Evolutionary conservation across 2,888 invertebrate genomes (phyloP), one percentile per base, ranked within the genome.

Genomic region (Leucoma salicis): DNA sequence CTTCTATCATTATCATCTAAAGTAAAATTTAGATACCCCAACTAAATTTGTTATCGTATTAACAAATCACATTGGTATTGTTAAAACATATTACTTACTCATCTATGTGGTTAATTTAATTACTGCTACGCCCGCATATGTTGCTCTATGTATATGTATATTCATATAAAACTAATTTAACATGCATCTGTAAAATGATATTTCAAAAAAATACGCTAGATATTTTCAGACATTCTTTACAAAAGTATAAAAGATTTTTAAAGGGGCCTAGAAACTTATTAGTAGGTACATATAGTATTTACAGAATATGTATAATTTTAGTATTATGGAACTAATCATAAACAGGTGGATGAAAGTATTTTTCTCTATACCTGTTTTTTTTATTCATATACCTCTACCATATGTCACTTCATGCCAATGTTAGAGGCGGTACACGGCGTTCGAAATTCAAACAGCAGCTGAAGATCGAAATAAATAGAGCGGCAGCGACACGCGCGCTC

Each of bases 381-480:
- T 67, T 66, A 63, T 66, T 66, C 42, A 46, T 49, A 52, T 57
- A 65, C 78, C 83, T 49, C 52, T 57, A 65, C 78, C 83, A 82
- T 78, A 83, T 82, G 83, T 68, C 75, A 74, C 62, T 63, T 55
- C 63, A 66, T 63, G 66, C 51, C 59, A 51, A 39, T 48, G 44
- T 46, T 47, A 51, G 47, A 58, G 53, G 56, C 63, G 63, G 60
- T 49, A 62, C 70, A 63, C 62, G 53, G 72, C 69, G 66, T 78
- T 78, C 77, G 74, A 78, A 75, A 74, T 77, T 77, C 67, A 69
- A 81, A 77, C 81, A 73, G 76, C 88, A 87, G 89, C 88, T 88
- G 89, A 87, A 68, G 71, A 66, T 75, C 62, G 75, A 74, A 80
- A 85, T 86, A 87, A 85, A 86, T 85, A 84, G 80, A 75, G 76